Base-by-base conservation (phyloP, 2,797 vertebrate species). In the Pelodytes ibericus region DNA sequence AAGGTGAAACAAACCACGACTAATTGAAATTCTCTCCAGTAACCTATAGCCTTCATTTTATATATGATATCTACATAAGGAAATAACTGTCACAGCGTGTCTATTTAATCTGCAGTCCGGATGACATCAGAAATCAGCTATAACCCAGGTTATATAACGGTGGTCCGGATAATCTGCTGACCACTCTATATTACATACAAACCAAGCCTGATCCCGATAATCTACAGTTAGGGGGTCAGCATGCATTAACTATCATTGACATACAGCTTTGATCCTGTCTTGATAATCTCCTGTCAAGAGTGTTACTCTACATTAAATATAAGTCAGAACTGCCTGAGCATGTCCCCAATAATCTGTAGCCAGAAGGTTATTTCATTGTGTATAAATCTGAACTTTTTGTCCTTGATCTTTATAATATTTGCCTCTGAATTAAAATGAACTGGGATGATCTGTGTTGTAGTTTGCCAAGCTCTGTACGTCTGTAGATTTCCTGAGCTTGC, bases 141-240 rank as follows among this genome's bases (percentile, higher is more conserved):
- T 25, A 25, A 56, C 4, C 6, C 11, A 49, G 11, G 18, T 16
- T n/a, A 49, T 49, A 4, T 15, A 4, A 49, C 4, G 18, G 5
- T 49, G 11, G 18, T n/a, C 5, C 44, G 2, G 13, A n/a, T 15
- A 49, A 49, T 49, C 44, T 15, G 44, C 36, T 7, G 2, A 49
- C 5, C 11, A 49, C 11, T 15, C 44, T 24, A 24, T 56, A 56
- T 5, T 6, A 25, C 47, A 56, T 22, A 56, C 24, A 56, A 59
- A 59, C 25, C 13, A 29, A 2, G 11, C 3, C 25, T 2, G 57
- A 16, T 29, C 36, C 66, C 56, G 65, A 68, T 75, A 75, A 69
- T 69, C 74, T 62, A 20, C 33, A 70, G 44, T 69, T 58, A 69
- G n/a, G 61, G 53, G 74, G 41, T 76, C 74, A 62, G 33, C n/a